Percentiles rank a stretch among this genome's conserved stretches.
These are phyloP conservation scores for Leptopilina drosophilae DNA, from an alignment of 2,888 invertebrate species.

Conservation along the genomic window DNA sequence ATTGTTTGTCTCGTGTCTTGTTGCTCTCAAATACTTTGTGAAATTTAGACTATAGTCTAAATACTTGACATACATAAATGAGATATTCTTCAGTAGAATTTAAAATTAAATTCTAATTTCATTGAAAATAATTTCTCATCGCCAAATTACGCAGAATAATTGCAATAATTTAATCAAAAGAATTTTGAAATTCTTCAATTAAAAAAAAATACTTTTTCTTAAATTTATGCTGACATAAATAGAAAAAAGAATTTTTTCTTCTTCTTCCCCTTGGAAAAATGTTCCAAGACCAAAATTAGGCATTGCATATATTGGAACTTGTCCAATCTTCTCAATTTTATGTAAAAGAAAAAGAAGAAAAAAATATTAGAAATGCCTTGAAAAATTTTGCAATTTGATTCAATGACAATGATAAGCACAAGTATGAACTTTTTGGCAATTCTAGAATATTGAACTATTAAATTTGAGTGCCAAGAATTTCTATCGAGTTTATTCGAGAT, in stretches of 20 bases:
- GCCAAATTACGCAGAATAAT: no score
- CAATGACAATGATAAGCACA: constrained; percentile 27
- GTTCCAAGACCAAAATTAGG: constrained; percentile 14
- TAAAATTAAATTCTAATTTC: no score
- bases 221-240: background rate
- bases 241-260: background rate
- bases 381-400: constrained; percentile 31
- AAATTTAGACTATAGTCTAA: constrained; percentile 12
- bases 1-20: background rate
- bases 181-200: no score
- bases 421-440: constrained; percentile 12
- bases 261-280: background rate
- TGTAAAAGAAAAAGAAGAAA: background rate
- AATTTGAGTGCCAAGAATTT: constrained; percentile 27
- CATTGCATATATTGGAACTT: constrained; percentile 20
- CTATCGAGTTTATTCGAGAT: constrained; percentile 2
- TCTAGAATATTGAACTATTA: constrained; percentile 22
- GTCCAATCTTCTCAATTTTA: constrained; percentile 35
- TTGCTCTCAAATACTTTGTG: background rate
- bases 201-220: no score
- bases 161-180: no score
- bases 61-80: background rate
- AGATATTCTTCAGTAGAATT: background rate
- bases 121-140: no score
- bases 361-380: background rate